Evolutionary conservation across 1,140 invertebrate species (phyloP).

Genomic region (Apis laboriosa): DNA sequence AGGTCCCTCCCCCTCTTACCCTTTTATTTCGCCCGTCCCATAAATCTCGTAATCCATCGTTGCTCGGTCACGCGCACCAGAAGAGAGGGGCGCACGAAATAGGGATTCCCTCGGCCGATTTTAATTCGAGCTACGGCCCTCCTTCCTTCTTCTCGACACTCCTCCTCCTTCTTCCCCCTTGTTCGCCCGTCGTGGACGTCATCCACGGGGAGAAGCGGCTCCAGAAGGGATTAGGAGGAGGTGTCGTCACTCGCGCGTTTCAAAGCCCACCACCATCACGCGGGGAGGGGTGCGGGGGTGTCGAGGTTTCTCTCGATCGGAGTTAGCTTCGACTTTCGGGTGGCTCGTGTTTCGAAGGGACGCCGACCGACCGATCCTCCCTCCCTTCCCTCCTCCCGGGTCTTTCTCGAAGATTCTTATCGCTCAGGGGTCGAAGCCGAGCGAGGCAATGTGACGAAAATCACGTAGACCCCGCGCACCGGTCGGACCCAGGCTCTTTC

Average conservation of each 20-base stretch:
- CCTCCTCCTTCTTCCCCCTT: too few relatives aligned
- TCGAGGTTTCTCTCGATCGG: background rate
- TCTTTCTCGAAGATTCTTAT: constrained; percentile 30
- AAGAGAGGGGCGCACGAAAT: constrained; percentile 19
- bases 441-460: constrained; percentile 5
- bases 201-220: background rate
- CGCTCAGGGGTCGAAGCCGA: background rate
- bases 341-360: constrained; percentile 41
- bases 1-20: background rate
- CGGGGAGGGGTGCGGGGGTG: background rate
- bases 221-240: background rate
- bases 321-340: background rate
- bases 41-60: constrained; percentile 15
- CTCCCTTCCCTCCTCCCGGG: background rate
- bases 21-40: constrained; percentile 29
- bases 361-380: too few relatives aligned
- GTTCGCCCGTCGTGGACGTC: background rate
- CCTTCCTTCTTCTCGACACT: background rate
- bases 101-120: constrained; percentile 8
- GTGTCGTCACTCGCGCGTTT: background rate
- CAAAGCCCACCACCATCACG: background rate
- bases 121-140: background rate
- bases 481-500: constrained; percentile 8
- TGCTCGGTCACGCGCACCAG: background rate
- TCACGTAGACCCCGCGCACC: constrained; percentile 36